These are phyloP conservation scores for Thera britannica DNA, from an alignment of 2,888 invertebrate species.

Conservation along the genomic window DNA sequence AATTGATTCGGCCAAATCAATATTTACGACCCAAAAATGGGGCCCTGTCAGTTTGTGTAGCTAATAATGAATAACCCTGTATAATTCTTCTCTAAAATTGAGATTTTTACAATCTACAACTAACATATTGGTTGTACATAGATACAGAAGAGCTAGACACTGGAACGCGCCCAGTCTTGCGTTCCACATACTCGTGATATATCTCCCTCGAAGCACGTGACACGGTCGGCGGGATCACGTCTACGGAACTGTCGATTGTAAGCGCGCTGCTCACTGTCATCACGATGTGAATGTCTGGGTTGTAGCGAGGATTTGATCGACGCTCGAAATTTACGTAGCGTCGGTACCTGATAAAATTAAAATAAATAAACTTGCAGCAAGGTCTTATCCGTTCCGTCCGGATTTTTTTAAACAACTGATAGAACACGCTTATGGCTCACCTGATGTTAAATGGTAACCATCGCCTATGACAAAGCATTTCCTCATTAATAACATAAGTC, in stretches of 20 bases:
- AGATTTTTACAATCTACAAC: slow-evolving; percentile 50
- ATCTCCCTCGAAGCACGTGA: slow-evolving; percentile 86
- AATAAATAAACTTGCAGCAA: background rate
- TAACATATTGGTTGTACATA: slow-evolving; percentile 69
- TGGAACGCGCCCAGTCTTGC: slow-evolving; percentile 80
- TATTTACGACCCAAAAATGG: too few species aligned
- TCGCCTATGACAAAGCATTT: too few species aligned
- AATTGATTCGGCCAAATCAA: too few species aligned
- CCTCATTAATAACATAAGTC: too few species aligned
- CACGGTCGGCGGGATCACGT: slow-evolving; percentile 88
- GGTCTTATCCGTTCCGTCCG: background rate
- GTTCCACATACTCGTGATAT: slow-evolving; percentile 88
- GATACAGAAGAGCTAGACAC: slow-evolving; percentile 56
- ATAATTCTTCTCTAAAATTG: background rate
- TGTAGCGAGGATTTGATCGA: slow-evolving; percentile 83
- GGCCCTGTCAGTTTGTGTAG: too few species aligned
- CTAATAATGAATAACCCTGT: too few species aligned
- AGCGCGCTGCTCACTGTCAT: slow-evolving; percentile 87
- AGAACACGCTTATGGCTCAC: too few species aligned
- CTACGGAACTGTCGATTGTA: slow-evolving; percentile 85
- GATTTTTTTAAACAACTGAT: too few species aligned
- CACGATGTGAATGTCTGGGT: slow-evolving; percentile 79
- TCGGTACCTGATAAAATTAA: slow-evolving; percentile 67
- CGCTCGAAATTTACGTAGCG: slow-evolving; percentile 86
- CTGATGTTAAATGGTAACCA: too few species aligned